These are phyloP conservation scores for Heterochromis multidens DNA, from an alignment of 2,113 vertebrate species.

Conservation along the genomic window DNA sequence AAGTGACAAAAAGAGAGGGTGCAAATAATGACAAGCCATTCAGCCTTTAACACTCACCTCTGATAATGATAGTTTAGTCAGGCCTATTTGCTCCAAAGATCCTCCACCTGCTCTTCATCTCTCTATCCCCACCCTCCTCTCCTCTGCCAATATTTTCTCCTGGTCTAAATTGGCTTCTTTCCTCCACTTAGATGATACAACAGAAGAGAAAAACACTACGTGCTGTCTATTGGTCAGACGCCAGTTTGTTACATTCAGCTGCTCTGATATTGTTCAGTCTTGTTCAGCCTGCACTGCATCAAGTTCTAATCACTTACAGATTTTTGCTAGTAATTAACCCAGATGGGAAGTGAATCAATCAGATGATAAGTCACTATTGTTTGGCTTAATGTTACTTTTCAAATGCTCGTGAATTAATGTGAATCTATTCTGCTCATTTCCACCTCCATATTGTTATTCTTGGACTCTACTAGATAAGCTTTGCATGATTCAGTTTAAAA, in stretches of 20 bases:
- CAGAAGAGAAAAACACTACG: not conserved
- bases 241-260: not conserved
- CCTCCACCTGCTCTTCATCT: conserved; percentile 16
- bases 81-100: conserved; percentile 32
- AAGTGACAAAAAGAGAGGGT: conserved; percentile 1
- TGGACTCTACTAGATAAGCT: not conserved
- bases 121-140: not conserved
- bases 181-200: not conserved
- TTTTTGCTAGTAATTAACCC: not conserved
- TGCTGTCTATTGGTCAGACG: not conserved
- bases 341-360: not conserved
- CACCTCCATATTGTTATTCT: not conserved
- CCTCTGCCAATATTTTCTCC: conserved; percentile 14
- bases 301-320: not conserved
- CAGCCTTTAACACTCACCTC: conserved; percentile 58
- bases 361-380: not conserved
- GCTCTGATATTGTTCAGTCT: not conserved
- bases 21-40: conserved; percentile 56
- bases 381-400: not conserved
- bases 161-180: conserved; percentile 22
- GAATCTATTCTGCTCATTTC: not conserved
- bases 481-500: not conserved
- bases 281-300: not conserved
- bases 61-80: conserved; percentile 55
- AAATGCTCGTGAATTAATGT: not conserved